Evolutionary conservation across 1,140 invertebrate species (phyloP).

Genomic region (Tetraneura akinire): DNA sequence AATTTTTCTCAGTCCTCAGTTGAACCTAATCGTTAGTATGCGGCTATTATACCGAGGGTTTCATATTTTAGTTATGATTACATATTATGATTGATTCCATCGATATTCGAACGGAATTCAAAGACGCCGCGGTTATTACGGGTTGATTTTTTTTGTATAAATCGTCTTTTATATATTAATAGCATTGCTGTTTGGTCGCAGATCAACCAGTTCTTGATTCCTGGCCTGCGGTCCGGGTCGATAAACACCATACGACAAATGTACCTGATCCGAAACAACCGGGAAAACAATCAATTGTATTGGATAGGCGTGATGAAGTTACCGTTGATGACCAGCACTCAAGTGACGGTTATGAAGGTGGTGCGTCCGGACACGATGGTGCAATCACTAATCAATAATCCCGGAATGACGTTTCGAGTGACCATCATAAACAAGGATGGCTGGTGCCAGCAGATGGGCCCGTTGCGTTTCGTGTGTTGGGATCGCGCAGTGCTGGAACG

Average conservation of each 20-base stretch:
- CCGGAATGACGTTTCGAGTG: not conserved
- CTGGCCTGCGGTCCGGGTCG: not conserved
- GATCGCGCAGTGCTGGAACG: not conserved
- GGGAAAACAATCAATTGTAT: not conserved
- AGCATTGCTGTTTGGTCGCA: no score
- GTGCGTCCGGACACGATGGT: not conserved
- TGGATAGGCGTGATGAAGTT: not conserved
- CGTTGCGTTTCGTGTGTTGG: not conserved
- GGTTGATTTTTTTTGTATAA: no score
- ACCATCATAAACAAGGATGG: not conserved
- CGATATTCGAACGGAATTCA: no score
- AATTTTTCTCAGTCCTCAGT: no score
- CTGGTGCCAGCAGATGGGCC: not conserved
- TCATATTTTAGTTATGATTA: no score
- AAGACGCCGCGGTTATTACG: no score
- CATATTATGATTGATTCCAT: no score
- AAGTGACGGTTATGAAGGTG: conserved; percentile 2
- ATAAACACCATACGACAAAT: not conserved
- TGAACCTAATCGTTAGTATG: no score
- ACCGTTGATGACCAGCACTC: not conserved
- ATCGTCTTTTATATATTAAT: no score
- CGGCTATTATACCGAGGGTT: no score
- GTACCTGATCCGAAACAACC: not conserved
- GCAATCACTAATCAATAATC: not conserved
- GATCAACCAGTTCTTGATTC: not conserved